These are phyloP conservation scores for Latrodectus geometricus DNA, from an alignment of 1,140 invertebrate genomes.

Conservation along the genomic window DNA sequence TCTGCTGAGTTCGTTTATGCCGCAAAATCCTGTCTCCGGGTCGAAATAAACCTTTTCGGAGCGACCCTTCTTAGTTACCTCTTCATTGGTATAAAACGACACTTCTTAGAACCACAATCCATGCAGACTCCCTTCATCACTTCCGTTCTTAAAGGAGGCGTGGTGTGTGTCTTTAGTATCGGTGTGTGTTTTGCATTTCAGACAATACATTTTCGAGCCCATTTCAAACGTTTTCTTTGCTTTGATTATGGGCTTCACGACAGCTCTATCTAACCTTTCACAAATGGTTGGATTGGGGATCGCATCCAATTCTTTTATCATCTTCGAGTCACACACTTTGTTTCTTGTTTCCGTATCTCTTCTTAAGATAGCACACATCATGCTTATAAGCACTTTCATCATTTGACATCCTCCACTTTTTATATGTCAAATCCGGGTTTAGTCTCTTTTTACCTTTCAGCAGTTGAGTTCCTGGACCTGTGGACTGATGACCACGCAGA, in stretches of 20 bases:
- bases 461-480: conserved; percentile 1
- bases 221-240: conserved; percentile 32
- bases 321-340: conserved; percentile 67
- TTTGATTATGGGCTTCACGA: conserved; percentile 47
- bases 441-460: conserved; percentile 60
- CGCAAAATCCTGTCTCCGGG: neutral
- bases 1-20: too few relatives aligned
- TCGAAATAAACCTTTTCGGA: neutral
- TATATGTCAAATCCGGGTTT: too few relatives aligned
- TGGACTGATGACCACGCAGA: neutral
- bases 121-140: conserved; percentile 17
- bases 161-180: neutral
- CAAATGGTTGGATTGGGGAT: conserved; percentile 26
- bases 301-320: conserved; percentile 55
- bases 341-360: conserved; percentile 66
- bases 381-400: conserved; percentile 70
- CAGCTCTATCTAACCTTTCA: neutral
- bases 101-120: too few relatives aligned
- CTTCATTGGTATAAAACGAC: conserved; percentile 16
- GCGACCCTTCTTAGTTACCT: neutral
- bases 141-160: conserved; percentile 15
- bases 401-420: conserved; percentile 24
- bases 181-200: conserved; percentile 35
- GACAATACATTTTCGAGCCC: conserved; percentile 6
- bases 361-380: conserved; percentile 69